Evolutionary conservation across 2,113 vertebrate species (phyloP).

Genomic region (Gymnocephalus cernua): DNA sequence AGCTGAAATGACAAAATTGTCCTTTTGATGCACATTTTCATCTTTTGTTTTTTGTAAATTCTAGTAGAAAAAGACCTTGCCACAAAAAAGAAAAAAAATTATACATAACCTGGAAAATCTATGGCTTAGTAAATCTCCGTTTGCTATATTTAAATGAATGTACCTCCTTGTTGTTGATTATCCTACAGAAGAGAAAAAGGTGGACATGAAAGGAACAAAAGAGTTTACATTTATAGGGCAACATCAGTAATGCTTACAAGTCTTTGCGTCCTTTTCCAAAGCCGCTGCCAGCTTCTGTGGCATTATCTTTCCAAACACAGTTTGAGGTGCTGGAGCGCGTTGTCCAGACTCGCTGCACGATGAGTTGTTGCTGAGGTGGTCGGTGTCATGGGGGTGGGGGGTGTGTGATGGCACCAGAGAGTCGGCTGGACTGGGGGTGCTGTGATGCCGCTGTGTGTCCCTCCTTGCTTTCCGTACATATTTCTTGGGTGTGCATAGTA

Average conservation of each 20-base stretch:
- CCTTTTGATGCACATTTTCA: constrained; percentile 29
- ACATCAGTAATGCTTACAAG: constrained; percentile 65
- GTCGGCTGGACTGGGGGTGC: constrained; percentile 48
- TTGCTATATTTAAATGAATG: constrained; percentile 82
- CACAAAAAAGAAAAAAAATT: constrained; percentile 47
- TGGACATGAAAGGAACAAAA: constrained; percentile 21
- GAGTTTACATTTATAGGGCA: constrained; percentile 60
- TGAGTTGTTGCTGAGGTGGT: constrained; percentile 67
- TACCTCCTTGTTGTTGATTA: constrained; percentile 69
- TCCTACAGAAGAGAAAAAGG: constrained; percentile 50
- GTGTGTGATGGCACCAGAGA: constrained; percentile 70
- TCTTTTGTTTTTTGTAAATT: constrained; percentile 66
- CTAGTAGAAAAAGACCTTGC: constrained; percentile 75
- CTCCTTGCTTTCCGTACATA: constrained; percentile 30
- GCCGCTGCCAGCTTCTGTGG: constrained; percentile 3
- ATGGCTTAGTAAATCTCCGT: constrained; percentile 85
- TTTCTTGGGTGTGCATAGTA: constrained; percentile 79
- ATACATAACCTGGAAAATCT: constrained; percentile 75
- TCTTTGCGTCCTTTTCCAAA: constrained; percentile 39
- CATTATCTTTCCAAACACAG: constrained; percentile 21
- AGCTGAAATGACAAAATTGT: constrained; percentile 73
- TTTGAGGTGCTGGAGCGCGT: constrained; percentile 48
- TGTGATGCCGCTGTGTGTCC: constrained; percentile 13
- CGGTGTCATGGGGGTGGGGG: constrained; percentile 11
- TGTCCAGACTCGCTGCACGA: constrained; percentile 47